Evolutionary conservation across 2,113 vertebrate genomes (phyloP).

Genomic region (Pomatostomus ruficeps): DNA sequence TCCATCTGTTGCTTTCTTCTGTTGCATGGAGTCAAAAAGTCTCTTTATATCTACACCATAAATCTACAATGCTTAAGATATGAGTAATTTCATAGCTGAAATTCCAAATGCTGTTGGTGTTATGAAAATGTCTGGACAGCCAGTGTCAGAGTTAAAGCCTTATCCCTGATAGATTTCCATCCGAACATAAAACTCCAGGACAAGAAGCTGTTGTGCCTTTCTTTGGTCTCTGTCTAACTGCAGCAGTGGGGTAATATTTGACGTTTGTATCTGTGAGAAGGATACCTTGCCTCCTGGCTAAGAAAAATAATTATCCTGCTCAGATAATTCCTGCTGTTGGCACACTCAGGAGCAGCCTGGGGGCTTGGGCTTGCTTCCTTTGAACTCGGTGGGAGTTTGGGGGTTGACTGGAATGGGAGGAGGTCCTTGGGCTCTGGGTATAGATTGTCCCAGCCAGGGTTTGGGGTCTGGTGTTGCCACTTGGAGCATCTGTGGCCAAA

Average conservation of each 20-base stretch:
- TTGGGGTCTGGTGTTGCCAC: background rate
- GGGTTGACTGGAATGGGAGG: background rate
- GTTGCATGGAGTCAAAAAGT: background rate
- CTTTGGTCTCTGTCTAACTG: constrained; percentile 36
- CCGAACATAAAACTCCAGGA: constrained; percentile 21
- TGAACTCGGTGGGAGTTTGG: constrained; percentile 43
- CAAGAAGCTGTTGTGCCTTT: constrained; percentile 37
- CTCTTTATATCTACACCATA: constrained; percentile 2
- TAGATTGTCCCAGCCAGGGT: background rate
- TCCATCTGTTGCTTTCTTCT: constrained; percentile 54
- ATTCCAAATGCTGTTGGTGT: constrained; percentile 43
- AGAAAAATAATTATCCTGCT: constrained; percentile 63
- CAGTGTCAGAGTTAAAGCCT: constrained; percentile 43
- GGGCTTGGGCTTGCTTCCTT: constrained; percentile 27
- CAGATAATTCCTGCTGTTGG: constrained; percentile 46
- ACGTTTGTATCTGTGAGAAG: constrained; percentile 46
- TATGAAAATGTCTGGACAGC: constrained; percentile 57
- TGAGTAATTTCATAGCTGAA: constrained; percentile 23
- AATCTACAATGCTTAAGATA: background rate
- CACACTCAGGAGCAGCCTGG: background rate
- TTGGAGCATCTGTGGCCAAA: background rate
- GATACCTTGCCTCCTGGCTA: constrained; percentile 61
- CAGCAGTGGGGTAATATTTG: constrained; percentile 42
- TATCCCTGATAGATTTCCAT: constrained; percentile 42
- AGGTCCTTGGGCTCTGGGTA: background rate